Evolutionary conservation across 2,113 vertebrate genomes (phyloP).

Genomic region (Chaetura pelagica): DNA sequence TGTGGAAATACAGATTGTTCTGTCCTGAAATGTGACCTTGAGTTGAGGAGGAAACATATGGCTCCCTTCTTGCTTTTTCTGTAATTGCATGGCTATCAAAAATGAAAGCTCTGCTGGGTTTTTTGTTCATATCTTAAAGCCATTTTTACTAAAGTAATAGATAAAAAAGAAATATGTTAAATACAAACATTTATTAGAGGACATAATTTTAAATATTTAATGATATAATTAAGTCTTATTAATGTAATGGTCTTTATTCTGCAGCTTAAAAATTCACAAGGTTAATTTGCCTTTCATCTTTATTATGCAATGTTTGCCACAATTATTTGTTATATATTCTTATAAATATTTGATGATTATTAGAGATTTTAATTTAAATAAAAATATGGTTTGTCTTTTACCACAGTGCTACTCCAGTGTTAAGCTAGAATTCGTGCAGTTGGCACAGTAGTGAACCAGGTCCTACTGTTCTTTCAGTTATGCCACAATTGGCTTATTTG

Average conservation of each 20-base stretch:
- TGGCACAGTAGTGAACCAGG: neutral
- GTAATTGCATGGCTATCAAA: neutral
- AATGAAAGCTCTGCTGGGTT: neutral
- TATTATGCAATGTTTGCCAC: slow-evolving; percentile 67
- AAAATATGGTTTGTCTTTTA: slow-evolving; percentile 34
- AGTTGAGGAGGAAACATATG: neutral
- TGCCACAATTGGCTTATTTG: neutral
- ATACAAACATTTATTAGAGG: slow-evolving; percentile 72
- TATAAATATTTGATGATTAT: slow-evolving; percentile 67
- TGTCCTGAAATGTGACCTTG: neutral
- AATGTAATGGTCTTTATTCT: slow-evolving; percentile 70
- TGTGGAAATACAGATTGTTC: neutral
- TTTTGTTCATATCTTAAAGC: neutral
- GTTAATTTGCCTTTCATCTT: slow-evolving; percentile 72
- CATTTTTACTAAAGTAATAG: slow-evolving; percentile 48
- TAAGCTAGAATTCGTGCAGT: neutral
- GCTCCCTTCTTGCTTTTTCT: neutral
- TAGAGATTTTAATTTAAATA: slow-evolving; percentile 66
- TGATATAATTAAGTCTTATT: slow-evolving; percentile 74
- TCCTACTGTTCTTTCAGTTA: neutral
- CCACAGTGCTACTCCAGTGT: neutral
- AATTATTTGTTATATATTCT: slow-evolving; percentile 71
- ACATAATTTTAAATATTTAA: slow-evolving; percentile 75
- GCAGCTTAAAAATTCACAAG: slow-evolving; percentile 70
- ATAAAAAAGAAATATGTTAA: slow-evolving; percentile 69